A percentile compares a stretch with the other conserved stretches of the same genome.
These are phyloP conservation scores for Pteronotus mesoamericanus DNA, from an alignment of 2,797 vertebrate genomes.

Conservation along the genomic window DNA sequence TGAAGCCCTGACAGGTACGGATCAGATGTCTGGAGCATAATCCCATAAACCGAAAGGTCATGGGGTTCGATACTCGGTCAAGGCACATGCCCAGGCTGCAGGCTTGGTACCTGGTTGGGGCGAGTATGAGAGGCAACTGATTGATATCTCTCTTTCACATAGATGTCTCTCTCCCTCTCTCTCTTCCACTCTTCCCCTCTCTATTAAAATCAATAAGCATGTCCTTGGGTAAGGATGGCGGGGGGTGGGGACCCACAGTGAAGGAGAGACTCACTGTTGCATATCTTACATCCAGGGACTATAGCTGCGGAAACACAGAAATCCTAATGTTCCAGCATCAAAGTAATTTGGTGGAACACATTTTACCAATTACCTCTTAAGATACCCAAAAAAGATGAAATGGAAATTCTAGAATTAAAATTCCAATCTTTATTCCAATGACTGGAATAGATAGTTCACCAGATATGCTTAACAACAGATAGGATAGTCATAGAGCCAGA, in stretches of 20 bases:
- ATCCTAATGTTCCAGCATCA: background rate
- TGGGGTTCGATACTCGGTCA: background rate
- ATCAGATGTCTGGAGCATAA: background rate
- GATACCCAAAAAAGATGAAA: background rate
- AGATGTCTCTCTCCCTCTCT: background rate
- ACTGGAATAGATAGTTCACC: background rate
- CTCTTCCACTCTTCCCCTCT: background rate
- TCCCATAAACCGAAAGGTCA: background rate
- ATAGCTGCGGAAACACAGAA: background rate
- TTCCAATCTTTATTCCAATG: too few species aligned
- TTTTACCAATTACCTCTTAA: conserved; percentile 1
- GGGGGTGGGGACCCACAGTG: background rate
- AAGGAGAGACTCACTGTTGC: background rate
- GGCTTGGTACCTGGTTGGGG: background rate
- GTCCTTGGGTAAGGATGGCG: background rate
- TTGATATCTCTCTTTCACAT: background rate
- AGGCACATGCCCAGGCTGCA: background rate
- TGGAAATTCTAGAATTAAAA: conserved; percentile 14
- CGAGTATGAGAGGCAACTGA: background rate
- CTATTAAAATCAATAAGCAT: background rate
- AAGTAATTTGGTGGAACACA: background rate
- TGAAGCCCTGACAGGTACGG: background rate
- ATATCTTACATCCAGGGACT: background rate
- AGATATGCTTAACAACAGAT: background rate
- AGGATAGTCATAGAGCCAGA: background rate